phyloP scores from a whole-genome alignment of 2,113 vertebrate species.

The Scytalopus superciliaris region DNA sequence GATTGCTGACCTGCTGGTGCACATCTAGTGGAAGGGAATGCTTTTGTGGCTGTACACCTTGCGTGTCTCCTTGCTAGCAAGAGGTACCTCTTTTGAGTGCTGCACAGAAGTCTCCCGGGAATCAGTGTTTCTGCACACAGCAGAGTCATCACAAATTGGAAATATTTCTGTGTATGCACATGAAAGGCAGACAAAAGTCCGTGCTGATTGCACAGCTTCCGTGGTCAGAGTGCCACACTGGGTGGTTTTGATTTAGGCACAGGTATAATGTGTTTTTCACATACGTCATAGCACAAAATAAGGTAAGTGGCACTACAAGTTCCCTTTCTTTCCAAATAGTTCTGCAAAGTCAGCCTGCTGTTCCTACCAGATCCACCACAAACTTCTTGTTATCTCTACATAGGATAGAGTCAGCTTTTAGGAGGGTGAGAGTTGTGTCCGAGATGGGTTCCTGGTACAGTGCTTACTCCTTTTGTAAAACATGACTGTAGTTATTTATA shows the following conservation, averaged over 20 bases:
- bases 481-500: neutral
- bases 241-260: neutral
- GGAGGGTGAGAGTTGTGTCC: neutral
- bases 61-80: neutral
- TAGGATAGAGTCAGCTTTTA: neutral
- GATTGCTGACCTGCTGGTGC: neutral
- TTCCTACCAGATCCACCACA: neutral
- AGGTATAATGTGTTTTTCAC: neutral
- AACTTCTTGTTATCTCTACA: neutral
- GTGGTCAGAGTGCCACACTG: accelerated
- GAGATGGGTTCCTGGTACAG: neutral
- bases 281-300: neutral
- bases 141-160: neutral
- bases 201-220: neutral
- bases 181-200: neutral
- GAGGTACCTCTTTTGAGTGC: neutral
- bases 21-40: neutral
- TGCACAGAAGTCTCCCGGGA: neutral
- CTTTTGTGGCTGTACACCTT: neutral
- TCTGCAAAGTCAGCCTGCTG: neutral
- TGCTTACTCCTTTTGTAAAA: neutral
- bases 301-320: neutral
- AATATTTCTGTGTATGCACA: neutral
- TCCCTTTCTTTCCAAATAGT: neutral
- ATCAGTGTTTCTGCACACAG: neutral